Base-by-base conservation (phyloP, 1,140 invertebrate genomes). In the Metopolophium dirhodum region DNA sequence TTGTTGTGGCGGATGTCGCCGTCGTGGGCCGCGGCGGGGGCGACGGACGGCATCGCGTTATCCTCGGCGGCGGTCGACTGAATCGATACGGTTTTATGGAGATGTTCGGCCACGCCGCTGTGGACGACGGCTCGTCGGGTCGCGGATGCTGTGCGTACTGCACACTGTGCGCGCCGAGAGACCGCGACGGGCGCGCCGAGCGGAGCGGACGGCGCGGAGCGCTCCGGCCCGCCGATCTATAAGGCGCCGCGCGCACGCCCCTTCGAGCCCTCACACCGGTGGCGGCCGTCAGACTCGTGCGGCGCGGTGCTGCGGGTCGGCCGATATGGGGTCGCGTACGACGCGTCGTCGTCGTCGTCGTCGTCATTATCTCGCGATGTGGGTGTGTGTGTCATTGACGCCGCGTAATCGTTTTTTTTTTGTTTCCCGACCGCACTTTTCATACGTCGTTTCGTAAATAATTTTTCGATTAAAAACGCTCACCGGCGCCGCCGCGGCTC, bases 141-240 rank as follows among this genome's bases (percentile, higher is more conserved):
- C 86, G 86, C 77, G 93, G 93, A 93, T 61, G 93, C 83, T 86
- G 93, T 61, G 54, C 41, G 47, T 89, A 93, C 61, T 77, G 68
- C 51, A 37, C 61, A 45, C 54, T 18, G 87, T 37, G 35, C 20
- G 35, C 20, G 51, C 14, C 35, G 30, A 51, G 87, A 26, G 41
- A 47, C 77, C 51, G 49, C 85, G 41, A 22, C 35, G 83, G 51
- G 91, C 26, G 61, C 68, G 91, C 37, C 91, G 61, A 77, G 35
- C 47, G 35, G 91, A 9, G 35, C 23, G 23, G 35, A 54, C 93
- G 30, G 26, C 86, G 85, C 9, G 35, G 18, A 37, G 86, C 88
- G 49, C 37, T 18, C 37, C n/a, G 41, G 35, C 87, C 87, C 93
- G 86, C 57, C 87, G 93, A 57, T 77, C 77, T n/a, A 68, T 68